Conservation (phyloP, 2,888 invertebrate species). For the Torymus tubicola region DNA sequence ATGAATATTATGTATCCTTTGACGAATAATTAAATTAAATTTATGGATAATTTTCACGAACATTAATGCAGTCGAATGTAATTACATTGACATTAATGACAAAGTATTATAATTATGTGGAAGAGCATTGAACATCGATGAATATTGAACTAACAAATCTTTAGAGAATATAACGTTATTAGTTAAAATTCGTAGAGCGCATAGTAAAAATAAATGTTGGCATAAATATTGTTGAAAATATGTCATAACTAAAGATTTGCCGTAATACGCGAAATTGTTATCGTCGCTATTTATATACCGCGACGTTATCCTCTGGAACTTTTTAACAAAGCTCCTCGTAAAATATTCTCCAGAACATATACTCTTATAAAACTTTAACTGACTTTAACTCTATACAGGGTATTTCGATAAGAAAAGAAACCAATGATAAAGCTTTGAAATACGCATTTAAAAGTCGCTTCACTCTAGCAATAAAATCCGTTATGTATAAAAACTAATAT, state of each 20-base stretch:
- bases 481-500: not conserved
- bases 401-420: conserved; percentile 48
- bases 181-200: too few relatives aligned
- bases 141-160: too few relatives aligned
- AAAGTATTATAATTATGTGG: too few relatives aligned
- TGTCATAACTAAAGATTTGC: conserved; percentile 14
- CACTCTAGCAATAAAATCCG: not conserved
- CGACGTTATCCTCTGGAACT: conserved; percentile 41
- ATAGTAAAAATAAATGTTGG: too few relatives aligned
- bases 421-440: not conserved
- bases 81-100: too few relatives aligned
- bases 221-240: too few relatives aligned
- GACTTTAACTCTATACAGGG: conserved; percentile 41
- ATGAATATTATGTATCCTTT: too few relatives aligned
- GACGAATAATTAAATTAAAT: too few relatives aligned
- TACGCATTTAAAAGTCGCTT: not conserved
- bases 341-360: conserved; percentile 35
- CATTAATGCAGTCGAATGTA: too few relatives aligned
- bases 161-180: too few relatives aligned
- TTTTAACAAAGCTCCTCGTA: conserved; percentile 50
- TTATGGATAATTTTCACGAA: too few relatives aligned
- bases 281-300: conserved; percentile 34
- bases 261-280: conserved; percentile 39
- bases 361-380: conserved; percentile 44
- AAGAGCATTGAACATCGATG: too few relatives aligned